These are phyloP conservation scores for Argyresthia goedartella DNA, from an alignment of 2,888 invertebrate species.

Conservation along the genomic window DNA sequence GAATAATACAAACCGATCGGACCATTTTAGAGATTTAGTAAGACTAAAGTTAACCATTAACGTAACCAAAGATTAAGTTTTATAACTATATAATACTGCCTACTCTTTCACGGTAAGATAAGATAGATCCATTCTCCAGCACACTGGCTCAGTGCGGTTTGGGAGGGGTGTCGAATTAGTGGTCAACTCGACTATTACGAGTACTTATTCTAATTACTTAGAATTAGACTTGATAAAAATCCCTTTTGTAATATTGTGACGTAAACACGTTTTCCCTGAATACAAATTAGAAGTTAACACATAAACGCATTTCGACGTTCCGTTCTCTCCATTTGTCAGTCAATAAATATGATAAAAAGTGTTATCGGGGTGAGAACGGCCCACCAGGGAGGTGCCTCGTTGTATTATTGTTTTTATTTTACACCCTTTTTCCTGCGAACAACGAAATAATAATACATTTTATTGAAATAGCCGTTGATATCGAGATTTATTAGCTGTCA, in stretches of 20 bases:
- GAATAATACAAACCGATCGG: too few species aligned
- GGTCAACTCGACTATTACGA: too few species aligned
- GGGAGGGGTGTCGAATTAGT: too few species aligned
- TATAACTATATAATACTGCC: too few species aligned
- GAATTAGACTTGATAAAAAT: too few species aligned
- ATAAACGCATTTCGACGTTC: conserved; percentile 51
- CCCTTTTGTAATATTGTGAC: conserved; percentile 30
- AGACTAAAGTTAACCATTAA: too few species aligned
- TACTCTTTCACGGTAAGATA: too few species aligned
- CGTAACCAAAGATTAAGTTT: too few species aligned
- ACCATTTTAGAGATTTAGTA: too few species aligned
- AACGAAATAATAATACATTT: conserved; percentile 35
- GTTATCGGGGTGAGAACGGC: conserved; percentile 62
- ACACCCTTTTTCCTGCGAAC: conserved; percentile 43
- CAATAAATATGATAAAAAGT: conserved; percentile 71
- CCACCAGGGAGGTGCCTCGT: conserved; percentile 38
- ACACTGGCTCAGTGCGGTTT: too few species aligned
- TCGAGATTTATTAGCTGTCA: conserved; percentile 46
- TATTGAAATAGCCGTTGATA: conserved; percentile 54
- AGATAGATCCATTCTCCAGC: too few species aligned
- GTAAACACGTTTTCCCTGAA: not conserved
- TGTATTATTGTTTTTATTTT: conserved; percentile 62
- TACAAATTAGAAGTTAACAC: not conserved
- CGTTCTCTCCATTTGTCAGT: conserved; percentile 56
- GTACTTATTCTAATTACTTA: too few species aligned